Evolutionary conservation across 2,888 invertebrate species (phyloP).

Genomic region (Beris morrisii): DNA sequence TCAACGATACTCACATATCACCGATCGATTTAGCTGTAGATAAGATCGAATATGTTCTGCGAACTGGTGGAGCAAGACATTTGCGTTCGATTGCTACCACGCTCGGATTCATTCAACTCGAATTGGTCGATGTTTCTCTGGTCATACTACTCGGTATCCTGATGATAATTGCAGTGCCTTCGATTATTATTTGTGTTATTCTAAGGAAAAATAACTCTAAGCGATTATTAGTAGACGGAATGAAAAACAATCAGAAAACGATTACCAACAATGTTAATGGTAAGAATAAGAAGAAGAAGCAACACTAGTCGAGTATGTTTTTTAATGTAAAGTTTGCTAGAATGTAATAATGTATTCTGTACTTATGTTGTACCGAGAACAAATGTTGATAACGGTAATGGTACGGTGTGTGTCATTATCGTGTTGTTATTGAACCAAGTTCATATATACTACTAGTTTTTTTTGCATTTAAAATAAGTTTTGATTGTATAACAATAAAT

Average conservation of each 20-base stretch:
- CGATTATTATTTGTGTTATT: constrained; percentile 50
- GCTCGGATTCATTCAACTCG: constrained; percentile 50
- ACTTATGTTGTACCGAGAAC: too few species aligned
- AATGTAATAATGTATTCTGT: too few species aligned
- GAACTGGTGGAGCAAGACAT: constrained; percentile 49
- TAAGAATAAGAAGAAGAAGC: constrained; percentile 25
- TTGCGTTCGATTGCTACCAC: constrained; percentile 51
- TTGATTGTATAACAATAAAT: too few species aligned
- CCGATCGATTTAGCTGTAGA: constrained; percentile 48
- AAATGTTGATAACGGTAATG: too few species aligned
- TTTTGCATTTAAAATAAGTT: too few species aligned
- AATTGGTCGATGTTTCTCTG: constrained; percentile 52
- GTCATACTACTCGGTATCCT: constrained; percentile 49
- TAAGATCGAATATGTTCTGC: constrained; percentile 52
- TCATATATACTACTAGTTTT: too few species aligned
- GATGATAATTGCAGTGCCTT: constrained; percentile 52
- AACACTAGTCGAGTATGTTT: constrained; percentile 20
- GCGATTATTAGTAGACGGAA: constrained; percentile 4
- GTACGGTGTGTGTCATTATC: too few species aligned
- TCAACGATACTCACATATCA: constrained; percentile 43
- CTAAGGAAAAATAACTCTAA: constrained; percentile 43
- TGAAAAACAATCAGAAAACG: constrained; percentile 35
- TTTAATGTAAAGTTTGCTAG: too few species aligned
- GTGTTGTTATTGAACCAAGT: too few species aligned
- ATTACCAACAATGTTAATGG: constrained; percentile 25